Evolutionary conservation across 2,888 invertebrate genomes (phyloP).

Genomic region (Geophilus truncorum): DNA sequence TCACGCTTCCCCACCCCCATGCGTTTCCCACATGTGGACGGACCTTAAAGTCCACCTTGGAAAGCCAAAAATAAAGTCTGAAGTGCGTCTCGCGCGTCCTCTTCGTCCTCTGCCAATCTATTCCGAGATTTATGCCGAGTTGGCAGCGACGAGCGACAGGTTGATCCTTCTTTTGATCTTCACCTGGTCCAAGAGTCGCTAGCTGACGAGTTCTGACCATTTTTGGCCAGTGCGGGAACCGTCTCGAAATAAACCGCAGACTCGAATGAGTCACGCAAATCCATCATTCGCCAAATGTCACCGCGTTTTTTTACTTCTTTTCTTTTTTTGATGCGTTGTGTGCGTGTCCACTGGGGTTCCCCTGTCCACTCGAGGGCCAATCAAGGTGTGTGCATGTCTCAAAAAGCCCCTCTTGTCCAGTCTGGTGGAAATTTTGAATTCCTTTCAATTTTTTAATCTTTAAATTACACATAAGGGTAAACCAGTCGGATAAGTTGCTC

Average conservation of each 20-base stretch:
- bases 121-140: neutral
- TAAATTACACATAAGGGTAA: neutral
- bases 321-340: neutral
- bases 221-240: neutral
- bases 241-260: neutral
- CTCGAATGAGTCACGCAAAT: neutral
- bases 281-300: neutral
- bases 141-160: neutral
- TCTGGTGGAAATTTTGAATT: neutral
- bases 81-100: no score
- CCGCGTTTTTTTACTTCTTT: neutral
- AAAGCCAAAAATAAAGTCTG: no score
- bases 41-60: no score
- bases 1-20: neutral
- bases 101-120: no score
- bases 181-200: neutral
- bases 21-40: neutral
- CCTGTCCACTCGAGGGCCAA: neutral
- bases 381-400: neutral
- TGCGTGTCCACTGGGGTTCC: neutral
- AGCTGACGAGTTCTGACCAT: neutral
- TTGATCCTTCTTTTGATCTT: neutral
- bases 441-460: neutral
- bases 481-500: neutral
- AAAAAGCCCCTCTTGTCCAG: neutral